Base-by-base conservation (phyloP, 1,140 invertebrate species). In the Holcopasites calliopsidis region DNA sequence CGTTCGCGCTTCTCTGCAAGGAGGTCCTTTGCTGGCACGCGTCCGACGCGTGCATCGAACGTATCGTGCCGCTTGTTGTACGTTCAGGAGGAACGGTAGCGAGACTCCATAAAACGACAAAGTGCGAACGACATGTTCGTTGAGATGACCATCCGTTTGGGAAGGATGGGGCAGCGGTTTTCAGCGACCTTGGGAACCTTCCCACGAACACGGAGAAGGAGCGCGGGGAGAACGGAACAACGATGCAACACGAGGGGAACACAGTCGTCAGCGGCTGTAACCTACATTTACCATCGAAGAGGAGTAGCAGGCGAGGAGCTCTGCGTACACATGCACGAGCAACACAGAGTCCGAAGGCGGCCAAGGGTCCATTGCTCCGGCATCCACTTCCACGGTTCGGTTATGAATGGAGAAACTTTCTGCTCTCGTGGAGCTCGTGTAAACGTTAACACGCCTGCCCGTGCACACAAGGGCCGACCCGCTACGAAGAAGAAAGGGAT, bases 351-450 rank as follows among this genome's bases (percentile, higher is more conserved):
- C 71, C 76, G 65, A 68, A 68, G 69, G 75, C 60, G 76, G 75
- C 49, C 75, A 54, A 76, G 76, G 75, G 84, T 83, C 81, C 82
- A 80, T 77, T 82, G 74, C 82, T 64, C 47, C 57, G 57, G 57
- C 69, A 82, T 77, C 79, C 73, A 49, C 68, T 57, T 82, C 75
- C 82, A 83, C 84, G n/a, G n/a, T n/a, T n/a, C n/a, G 77, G 86
- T 88, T 88, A 89, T 89, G 88, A 89, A 89, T 89, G 88, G 87
- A 87, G 86, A 88, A 89, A 89, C 88, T 89, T 47, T 89, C 82
- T 83, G 78, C 78, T 72, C 72, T 50, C 72, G 72, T 81, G 77
- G 71, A 74, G 78, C 72, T 78, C 72, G 79, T 75, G 83, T 86
- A 87, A 88, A 87, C 84, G 82, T 75, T 83, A 81, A 81, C 83